Base-by-base conservation (phyloP, 1,140 invertebrate species). In the Wasmannia auropunctata region DNA sequence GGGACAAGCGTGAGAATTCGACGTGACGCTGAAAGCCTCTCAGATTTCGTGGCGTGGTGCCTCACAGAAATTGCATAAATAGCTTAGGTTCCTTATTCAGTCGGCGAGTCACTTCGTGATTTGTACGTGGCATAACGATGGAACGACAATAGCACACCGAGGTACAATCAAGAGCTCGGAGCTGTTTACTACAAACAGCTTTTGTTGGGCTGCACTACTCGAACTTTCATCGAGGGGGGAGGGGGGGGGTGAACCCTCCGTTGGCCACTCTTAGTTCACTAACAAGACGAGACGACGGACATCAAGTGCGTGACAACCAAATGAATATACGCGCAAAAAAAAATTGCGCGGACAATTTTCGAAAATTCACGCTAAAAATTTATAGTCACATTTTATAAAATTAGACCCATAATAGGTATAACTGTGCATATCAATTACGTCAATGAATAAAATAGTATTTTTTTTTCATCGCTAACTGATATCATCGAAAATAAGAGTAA, bases 61-160 rank as follows among this genome's bases (percentile, higher is more conserved):
- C 28, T 43, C n/a, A 3, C 28, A 51, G 49, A 74, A 58, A 79
- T 77, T 58, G 46, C 83, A 90, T 70, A 90, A 90, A 90, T 90
- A 89, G 89, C 84, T 87, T 89, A 81, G 80, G 90, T 90, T 87
- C 81, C 86, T 90, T 87, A 87, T 90, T 90, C 88, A 63, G 62
- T 43, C 75, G 70, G 70, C 76, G 80, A 90, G 80, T 86, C 80
- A 87, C 76, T 81, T 65, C 31, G 34, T 37, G 43, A 37, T 70
- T 67, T 70, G 72, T 60, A 86, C 67, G 51, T 51, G 69, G 83
- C 77, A 86, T 88, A 90, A 89, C 76, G 88, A 90, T 86, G 86
- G 72, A 90, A 90, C 88, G 79, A 86, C 80, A 87, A 90, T 88
- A 56, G 28, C 19, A 40, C 43, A 34, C 65, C 37, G 58, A 54